A percentile compares a stretch with the other conserved stretches of the same genome.
phyloP scores from a whole-genome alignment of 2,888 invertebrate genomes.

The Lasioglossum vierecki region DNA sequence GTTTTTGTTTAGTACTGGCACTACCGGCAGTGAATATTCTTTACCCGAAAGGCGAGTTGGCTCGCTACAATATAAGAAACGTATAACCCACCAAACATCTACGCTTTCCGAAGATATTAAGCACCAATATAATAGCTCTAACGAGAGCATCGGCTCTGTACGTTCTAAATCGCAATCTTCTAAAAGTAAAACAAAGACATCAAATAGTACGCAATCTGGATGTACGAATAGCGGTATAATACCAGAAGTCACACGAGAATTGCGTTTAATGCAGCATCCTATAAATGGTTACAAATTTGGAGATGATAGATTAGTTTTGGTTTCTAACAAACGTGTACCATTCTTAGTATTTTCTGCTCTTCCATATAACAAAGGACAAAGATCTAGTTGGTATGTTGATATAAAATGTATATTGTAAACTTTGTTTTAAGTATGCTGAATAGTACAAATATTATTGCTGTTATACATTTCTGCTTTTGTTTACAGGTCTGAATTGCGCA shows the following conservation, averaged over 20 bases:
- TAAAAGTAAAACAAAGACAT: constrained; percentile 85
- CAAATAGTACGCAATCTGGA: constrained; percentile 87
- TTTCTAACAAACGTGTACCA: constrained; percentile 91
- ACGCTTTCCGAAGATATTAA: constrained; percentile 85
- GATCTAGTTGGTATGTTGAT: constrained; percentile 86
- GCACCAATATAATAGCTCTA: constrained; percentile 90
- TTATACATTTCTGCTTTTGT: constrained; percentile 25
- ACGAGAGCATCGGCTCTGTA: constrained; percentile 90
- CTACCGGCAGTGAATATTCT: constrained; percentile 85
- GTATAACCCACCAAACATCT: constrained; percentile 83
- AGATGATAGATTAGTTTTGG: constrained; percentile 93
- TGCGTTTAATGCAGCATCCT: constrained; percentile 85
- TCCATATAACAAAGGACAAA: constrained; percentile 90
- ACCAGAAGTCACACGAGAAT: constrained; percentile 82
- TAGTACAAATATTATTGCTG: neutral
- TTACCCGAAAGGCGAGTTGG: constrained; percentile 84
- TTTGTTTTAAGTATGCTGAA: neutral
- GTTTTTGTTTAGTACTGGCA: constrained; percentile 84
- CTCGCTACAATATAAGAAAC: constrained; percentile 82
- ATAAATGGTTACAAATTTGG: constrained; percentile 89
- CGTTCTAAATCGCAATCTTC: constrained; percentile 85
- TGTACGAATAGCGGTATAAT: constrained; percentile 77
- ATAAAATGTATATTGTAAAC: constrained; percentile 14
- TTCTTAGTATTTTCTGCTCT: constrained; percentile 94
- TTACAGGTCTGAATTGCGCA: constrained; percentile 87